Evolutionary conservation across 1,140 invertebrate genomes (phyloP).

Genomic region (Varroa destructor): DNA sequence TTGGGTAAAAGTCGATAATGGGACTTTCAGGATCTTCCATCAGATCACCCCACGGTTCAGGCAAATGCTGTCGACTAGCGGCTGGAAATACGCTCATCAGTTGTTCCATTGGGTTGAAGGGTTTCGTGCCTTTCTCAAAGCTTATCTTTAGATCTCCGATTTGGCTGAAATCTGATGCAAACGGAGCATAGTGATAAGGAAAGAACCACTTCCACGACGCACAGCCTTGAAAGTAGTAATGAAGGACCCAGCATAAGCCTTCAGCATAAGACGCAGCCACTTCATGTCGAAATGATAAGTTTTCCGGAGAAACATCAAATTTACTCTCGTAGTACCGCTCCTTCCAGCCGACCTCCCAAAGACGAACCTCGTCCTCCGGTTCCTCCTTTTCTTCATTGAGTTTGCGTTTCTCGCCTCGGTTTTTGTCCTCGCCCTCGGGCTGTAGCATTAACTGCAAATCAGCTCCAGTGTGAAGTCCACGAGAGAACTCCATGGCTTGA

Average conservation of each 20-base stretch:
- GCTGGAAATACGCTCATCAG: constrained; percentile 99
- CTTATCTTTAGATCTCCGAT: constrained; percentile 66
- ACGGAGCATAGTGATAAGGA: constrained; percentile 99
- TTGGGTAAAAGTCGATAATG: constrained; percentile 98
- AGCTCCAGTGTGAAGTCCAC: background rate
- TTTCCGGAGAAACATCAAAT: constrained; percentile 69
- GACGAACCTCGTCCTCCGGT: constrained; percentile 74
- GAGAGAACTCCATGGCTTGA: background rate
- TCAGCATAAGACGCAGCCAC: constrained; percentile 86
- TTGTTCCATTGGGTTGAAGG: constrained; percentile 92
- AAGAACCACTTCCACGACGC: constrained; percentile 99
- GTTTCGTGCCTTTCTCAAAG: constrained; percentile 74
- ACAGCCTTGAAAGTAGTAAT: constrained; percentile 98
- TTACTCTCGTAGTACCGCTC: constrained; percentile 93
- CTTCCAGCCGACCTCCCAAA: constrained; percentile 97
- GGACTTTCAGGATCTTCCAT: constrained; percentile 83
- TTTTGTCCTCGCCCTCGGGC: constrained; percentile 29
- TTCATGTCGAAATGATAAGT: constrained; percentile 70
- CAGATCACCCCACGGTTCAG: constrained; percentile 75
- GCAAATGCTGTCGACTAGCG: constrained; percentile 82
- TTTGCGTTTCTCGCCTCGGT: constrained; percentile 43
- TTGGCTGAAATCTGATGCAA: constrained; percentile 95
- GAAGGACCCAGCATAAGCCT: constrained; percentile 92
- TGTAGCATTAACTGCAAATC: constrained; percentile 32
- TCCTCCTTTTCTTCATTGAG: constrained; percentile 54